These are phyloP conservation scores for Empis livida DNA, from an alignment of 2,888 invertebrate genomes.

Conservation along the genomic window DNA sequence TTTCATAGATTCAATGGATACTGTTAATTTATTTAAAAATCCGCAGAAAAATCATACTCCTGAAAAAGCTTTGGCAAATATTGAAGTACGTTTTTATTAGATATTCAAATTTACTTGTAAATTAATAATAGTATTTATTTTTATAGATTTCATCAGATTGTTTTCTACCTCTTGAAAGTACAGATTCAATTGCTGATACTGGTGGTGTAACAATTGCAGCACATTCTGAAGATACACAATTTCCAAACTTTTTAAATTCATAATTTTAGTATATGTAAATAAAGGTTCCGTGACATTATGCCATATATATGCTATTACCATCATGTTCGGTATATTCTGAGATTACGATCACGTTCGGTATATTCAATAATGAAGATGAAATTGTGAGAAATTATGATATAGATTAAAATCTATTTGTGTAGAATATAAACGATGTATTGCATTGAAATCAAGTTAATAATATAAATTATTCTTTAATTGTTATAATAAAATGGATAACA, in stretches of 20 bases:
- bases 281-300: no score
- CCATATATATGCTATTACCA: no score
- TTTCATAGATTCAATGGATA: conserved; percentile 25
- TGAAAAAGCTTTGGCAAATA: conserved; percentile 17
- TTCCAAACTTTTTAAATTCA: conserved; percentile 21
- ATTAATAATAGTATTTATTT: background rate
- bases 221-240: conserved; percentile 31
- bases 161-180: conserved; percentile 29
- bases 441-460: no score
- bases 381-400: no score
- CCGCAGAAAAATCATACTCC: conserved; percentile 12
- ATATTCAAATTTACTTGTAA: background rate
- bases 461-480: no score
- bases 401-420: no score
- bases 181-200: conserved; percentile 30
- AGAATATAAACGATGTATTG: no score
- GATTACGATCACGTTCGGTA: no score
- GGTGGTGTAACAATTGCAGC: conserved; percentile 34
- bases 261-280: no score
- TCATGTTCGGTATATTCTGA: no score
- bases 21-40: conserved; percentile 17
- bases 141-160: conserved; percentile 28
- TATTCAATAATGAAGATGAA: no score
- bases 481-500: no score
- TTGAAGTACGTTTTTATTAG: conserved; percentile 18